Evolutionary conservation across 2,888 invertebrate species (phyloP).

Genomic region (Zeuzera pyrina): DNA sequence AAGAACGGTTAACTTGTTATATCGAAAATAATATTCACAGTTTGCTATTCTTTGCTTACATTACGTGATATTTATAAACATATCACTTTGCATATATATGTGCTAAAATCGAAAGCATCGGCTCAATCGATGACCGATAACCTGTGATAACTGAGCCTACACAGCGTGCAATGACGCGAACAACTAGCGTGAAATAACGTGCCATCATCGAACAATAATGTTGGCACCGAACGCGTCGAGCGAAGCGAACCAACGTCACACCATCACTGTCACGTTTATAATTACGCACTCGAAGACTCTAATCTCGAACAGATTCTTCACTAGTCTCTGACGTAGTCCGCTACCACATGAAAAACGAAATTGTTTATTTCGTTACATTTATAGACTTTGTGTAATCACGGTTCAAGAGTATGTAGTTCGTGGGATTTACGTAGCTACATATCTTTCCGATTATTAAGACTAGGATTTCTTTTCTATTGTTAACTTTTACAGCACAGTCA

Average conservation of each 20-base stretch:
- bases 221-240: constrained; percentile 27
- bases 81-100: no score
- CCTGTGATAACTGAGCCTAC: constrained; percentile 38
- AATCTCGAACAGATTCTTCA: constrained; percentile 50
- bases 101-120: no score
- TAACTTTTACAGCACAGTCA: no score
- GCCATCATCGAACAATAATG: constrained; percentile 35
- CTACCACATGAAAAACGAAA: constrained; percentile 32
- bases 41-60: not conserved
- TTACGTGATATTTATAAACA: not conserved
- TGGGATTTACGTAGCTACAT: no score
- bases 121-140: constrained; percentile 36
- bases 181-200: constrained; percentile 31
- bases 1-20: no score
- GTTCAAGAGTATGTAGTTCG: no score
- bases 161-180: constrained; percentile 39
- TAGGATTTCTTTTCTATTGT: no score
- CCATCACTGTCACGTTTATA: constrained; percentile 43
- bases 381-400: constrained; percentile 48
- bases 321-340: constrained; percentile 41
- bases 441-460: no score
- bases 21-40: no score
- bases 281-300: constrained; percentile 53
- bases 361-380: constrained; percentile 46
- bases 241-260: constrained; percentile 30